These are phyloP conservation scores for Venusia cambrica DNA, from an alignment of 2,888 invertebrate genomes.

Conservation along the genomic window DNA sequence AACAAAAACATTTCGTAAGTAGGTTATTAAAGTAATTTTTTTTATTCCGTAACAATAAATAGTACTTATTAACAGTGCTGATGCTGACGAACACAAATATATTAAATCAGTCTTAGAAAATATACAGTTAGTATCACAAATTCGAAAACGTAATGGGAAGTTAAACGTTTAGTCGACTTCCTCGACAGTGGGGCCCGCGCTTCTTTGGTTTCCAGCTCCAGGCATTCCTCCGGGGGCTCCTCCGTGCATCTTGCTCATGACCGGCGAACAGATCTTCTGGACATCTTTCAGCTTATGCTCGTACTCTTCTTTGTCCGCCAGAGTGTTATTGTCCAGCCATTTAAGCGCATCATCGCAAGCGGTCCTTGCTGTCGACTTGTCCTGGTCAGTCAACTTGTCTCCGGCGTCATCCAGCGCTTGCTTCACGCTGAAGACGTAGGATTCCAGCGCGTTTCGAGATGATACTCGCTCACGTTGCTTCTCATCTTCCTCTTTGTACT, in stretches of 20 bases:
- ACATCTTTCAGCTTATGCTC: conserved; percentile 82
- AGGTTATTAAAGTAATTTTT: no score
- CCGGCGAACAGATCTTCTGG: conserved; percentile 78
- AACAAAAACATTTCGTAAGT: no score
- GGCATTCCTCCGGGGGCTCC: conserved; percentile 46
- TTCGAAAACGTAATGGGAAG: conserved; percentile 8
- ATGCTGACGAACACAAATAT: conserved; percentile 21
- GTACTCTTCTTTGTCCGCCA: conserved; percentile 84
- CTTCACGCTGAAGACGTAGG: conserved; percentile 85
- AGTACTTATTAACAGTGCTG: no score
- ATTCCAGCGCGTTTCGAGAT: conserved; percentile 86
- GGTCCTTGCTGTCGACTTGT: conserved; percentile 75
- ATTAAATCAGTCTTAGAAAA: conserved; percentile 30
- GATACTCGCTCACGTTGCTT: conserved; percentile 85
- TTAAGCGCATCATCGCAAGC: conserved; percentile 82
- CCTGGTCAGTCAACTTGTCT: conserved; percentile 82
- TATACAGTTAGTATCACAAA: conserved; percentile 22
- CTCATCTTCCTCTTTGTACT: conserved; percentile 87
- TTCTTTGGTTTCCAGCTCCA: conserved; percentile 23
- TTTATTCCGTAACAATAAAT: no score
- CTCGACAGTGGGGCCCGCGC: conserved; percentile 51
- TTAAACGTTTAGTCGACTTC: conserved; percentile 50
- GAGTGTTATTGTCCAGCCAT: conserved; percentile 86
- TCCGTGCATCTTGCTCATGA: conserved; percentile 82
- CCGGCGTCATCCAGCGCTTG: conserved; percentile 84